Percentiles rank a stretch among this genome's conserved stretches.
phyloP scores from a whole-genome alignment of 2,888 invertebrate genomes.

The Apoderus coryli region DNA sequence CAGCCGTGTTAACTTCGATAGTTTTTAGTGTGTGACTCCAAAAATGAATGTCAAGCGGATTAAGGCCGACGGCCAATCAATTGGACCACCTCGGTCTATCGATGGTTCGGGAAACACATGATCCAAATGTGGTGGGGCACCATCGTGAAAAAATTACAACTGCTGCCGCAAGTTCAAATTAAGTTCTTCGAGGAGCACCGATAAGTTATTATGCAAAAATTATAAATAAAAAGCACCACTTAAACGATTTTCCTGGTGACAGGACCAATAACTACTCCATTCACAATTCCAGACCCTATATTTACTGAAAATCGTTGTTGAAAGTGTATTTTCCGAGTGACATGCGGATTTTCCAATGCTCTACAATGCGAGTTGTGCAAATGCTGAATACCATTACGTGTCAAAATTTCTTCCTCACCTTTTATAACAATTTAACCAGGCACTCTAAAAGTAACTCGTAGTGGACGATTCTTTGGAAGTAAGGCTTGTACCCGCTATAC shows the following conservation, averaged over 20 bases:
- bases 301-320: conserved; percentile 2
- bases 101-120: conserved; percentile 2
- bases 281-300: conserved; percentile 1
- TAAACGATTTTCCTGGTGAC: conserved; percentile 1
- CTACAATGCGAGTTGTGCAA: conserved; percentile 1
- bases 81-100: too few species aligned
- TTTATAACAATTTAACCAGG: conserved; percentile 1
- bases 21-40: conserved; percentile 1
- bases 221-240: not conserved
- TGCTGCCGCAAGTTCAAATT: not conserved
- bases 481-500: conserved; percentile 3
- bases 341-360: conserved; percentile 2
- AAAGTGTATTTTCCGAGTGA: conserved; percentile 2
- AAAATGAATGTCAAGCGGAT: conserved; percentile 1
- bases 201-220: conserved; percentile 2
- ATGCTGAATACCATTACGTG: not conserved
- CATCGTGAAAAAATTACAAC: conserved; percentile 2
- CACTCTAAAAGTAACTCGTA: too few species aligned
- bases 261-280: not conserved
- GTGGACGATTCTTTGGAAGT: conserved; percentile 2
- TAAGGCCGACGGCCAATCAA: conserved; percentile 1
- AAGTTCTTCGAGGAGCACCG: conserved; percentile 1
- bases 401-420: too few species aligned
- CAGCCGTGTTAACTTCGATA: not conserved
- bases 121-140: conserved; percentile 2